phyloP scores from a whole-genome alignment of 2,888 invertebrate genomes.

The Cryptocephalus moraei region DNA sequence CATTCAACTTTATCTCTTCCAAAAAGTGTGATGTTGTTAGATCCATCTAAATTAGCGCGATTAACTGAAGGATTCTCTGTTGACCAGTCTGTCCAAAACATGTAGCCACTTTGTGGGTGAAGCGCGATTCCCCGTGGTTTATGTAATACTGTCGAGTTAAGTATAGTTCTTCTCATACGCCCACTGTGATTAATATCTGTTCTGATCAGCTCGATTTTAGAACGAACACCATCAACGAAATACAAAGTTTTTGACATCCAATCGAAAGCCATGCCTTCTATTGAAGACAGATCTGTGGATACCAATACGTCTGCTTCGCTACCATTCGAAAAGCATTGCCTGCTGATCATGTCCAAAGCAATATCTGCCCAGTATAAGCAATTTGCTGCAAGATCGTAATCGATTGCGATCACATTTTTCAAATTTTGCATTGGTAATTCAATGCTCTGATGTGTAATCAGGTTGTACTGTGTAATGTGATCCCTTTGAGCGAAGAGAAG shows the following conservation, averaged over 20 bases:
- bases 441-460: constrained; percentile 37
- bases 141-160: constrained; percentile 50
- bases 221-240: constrained; percentile 73
- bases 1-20: constrained; percentile 60
- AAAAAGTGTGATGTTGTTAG: constrained; percentile 54
- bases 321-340: constrained; percentile 63
- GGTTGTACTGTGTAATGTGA: constrained; percentile 48
- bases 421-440: constrained; percentile 58
- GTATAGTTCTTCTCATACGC: constrained; percentile 66
- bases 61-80: constrained; percentile 65
- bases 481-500: constrained; percentile 70
- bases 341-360: constrained; percentile 63
- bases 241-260: constrained; percentile 81
- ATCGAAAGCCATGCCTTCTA: constrained; percentile 84
- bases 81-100: constrained; percentile 88
- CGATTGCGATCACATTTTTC: constrained; percentile 75
- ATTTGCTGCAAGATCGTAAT: constrained; percentile 74
- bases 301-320: constrained; percentile 55
- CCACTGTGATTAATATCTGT: constrained; percentile 53
- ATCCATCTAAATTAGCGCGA: constrained; percentile 71
- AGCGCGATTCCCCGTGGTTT: constrained; percentile 55
- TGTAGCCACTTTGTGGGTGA: constrained; percentile 69
- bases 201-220: constrained; percentile 72
- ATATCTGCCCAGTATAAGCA: constrained; percentile 88
- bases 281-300: constrained; percentile 62